Conservation (phyloP, 1,140 invertebrate species). For the Cyrtorhinus lividipennis region DNA sequence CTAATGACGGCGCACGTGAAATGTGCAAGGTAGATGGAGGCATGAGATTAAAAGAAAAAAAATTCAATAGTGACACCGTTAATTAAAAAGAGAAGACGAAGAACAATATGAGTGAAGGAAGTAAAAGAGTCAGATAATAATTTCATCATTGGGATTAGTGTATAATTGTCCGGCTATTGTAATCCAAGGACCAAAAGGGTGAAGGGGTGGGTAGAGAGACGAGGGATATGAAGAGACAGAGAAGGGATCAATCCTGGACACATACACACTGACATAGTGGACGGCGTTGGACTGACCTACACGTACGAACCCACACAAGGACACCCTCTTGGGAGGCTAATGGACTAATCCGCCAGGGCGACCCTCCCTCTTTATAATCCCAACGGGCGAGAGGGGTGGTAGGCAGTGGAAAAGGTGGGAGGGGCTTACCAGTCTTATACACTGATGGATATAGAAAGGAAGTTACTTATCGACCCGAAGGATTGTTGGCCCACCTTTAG, state of each 20-base stretch:
- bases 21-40: no score
- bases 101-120: not conserved
- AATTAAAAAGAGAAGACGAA: conserved; percentile 3
- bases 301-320: conserved; percentile 1
- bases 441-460: conserved; percentile 18
- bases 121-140: conserved; percentile 15
- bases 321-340: conserved; percentile 4
- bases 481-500: not conserved
- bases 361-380: conserved; percentile 13
- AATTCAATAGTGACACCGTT: not conserved
- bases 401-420: no score
- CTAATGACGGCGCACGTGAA: no score
- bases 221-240: conserved; percentile 11
- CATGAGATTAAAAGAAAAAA: not conserved
- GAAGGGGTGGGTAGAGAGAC: not conserved
- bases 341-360: conserved; percentile 10
- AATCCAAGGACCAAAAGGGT: conserved; percentile 5
- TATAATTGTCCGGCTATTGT: conserved; percentile 20
- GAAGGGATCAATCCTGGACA: conserved; percentile 14
- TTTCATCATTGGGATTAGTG: conserved; percentile 20
- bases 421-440: conserved; percentile 18
- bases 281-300: not conserved
- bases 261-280: conserved; percentile 5
- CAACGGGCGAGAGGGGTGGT: no score
- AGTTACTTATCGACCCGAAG: conserved; percentile 11